Conservation (phyloP, 2,113 vertebrate genomes). For the Motacilla alba region DNA sequence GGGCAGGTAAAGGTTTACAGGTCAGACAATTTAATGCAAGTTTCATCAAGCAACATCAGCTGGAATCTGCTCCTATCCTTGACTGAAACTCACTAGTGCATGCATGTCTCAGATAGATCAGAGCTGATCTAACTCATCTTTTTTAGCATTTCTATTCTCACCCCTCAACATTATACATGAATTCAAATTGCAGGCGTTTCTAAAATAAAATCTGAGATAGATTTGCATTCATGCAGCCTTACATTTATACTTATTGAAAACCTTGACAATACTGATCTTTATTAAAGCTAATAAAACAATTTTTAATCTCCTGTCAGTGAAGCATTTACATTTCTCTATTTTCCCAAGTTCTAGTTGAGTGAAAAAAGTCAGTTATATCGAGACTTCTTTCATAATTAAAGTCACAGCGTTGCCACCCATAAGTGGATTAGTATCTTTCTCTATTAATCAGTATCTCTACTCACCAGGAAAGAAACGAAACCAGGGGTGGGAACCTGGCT, state of each 20-base stretch:
- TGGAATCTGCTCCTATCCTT: neutral
- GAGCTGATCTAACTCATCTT: neutral
- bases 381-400: slow-evolving; percentile 20
- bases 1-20: neutral
- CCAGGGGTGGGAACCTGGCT: neutral
- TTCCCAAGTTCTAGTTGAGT: slow-evolving; percentile 31
- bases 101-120: neutral
- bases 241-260: slow-evolving; percentile 4
- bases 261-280: slow-evolving; percentile 15
- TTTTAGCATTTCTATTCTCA: neutral
- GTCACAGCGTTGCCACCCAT: neutral
- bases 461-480: neutral
- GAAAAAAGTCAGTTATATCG: slow-evolving; percentile 22
- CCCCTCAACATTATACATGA: neutral
- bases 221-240: neutral
- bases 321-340: slow-evolving; percentile 38
- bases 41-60: neutral
- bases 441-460: slow-evolving; percentile 11
- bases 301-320: slow-evolving; percentile 28
- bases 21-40: neutral
- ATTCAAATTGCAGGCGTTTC: neutral
- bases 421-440: slow-evolving; percentile 27
- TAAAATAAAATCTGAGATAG: neutral
- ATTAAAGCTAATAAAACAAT: slow-evolving; percentile 23
- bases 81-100: neutral